Percentiles rank a stretch among this genome's conserved stretches.
Evolutionary conservation across 2,113 vertebrate genomes (phyloP).

Genomic region (Clarias macrocephalus): DNA sequence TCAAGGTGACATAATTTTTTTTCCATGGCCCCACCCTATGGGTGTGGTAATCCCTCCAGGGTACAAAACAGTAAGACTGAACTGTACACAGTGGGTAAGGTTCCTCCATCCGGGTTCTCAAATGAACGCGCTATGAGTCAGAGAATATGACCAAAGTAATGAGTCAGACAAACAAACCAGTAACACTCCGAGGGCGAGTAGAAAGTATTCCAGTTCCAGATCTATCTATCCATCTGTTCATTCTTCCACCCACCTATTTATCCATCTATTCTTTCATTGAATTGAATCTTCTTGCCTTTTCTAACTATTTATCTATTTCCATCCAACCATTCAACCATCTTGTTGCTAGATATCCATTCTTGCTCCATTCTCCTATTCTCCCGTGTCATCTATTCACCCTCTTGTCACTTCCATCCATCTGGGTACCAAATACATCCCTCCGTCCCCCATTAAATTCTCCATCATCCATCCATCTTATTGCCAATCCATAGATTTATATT

Average conservation of each 20-base stretch:
- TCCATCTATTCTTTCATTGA: background rate
- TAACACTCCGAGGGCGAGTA: too few species aligned
- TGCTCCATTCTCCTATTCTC: background rate
- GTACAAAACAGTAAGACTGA: background rate
- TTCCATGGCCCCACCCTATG: background rate
- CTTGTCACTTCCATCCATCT: background rate
- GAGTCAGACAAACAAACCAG: background rate
- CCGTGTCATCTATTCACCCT: background rate
- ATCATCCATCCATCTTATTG: background rate
- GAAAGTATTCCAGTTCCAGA: background rate
- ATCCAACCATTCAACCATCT: background rate
- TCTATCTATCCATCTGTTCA: background rate
- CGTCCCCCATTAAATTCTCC: background rate
- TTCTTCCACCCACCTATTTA: background rate
- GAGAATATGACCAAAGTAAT: background rate
- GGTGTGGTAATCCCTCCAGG: slow-evolving; percentile 1
- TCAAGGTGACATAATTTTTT: slow-evolving; percentile 12
- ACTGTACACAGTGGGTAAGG: background rate
- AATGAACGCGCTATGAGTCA: background rate
- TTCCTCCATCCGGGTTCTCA: background rate
- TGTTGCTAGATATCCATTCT: background rate
- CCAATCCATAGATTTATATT: background rate
- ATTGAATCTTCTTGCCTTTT: too few species aligned
- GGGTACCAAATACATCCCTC: background rate
- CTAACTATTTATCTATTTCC: background rate